These are phyloP conservation scores for Oreochromis aureus DNA, from an alignment of 2,113 vertebrate species.

Conservation along the genomic window DNA sequence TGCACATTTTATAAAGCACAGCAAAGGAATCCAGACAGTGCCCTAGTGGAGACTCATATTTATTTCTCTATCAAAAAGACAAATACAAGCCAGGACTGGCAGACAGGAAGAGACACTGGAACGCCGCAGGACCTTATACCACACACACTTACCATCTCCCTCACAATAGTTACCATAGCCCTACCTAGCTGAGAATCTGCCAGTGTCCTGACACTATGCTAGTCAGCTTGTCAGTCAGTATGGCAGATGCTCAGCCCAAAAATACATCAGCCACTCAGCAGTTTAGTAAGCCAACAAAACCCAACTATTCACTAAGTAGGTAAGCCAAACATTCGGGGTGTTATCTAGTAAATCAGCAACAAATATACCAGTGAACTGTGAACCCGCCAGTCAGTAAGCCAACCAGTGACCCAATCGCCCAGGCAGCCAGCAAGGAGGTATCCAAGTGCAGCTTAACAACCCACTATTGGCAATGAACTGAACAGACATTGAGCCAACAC, in stretches of 20 bases:
- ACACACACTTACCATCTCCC: not conserved
- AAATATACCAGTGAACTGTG: not conserved
- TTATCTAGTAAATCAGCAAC: not conserved
- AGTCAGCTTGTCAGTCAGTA: not conserved
- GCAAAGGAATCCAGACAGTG: not conserved
- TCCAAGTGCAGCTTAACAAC: conserved; percentile 23
- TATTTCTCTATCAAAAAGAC: not conserved
- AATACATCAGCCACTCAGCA: not conserved
- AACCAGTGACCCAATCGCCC: not conserved
- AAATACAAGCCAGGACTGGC: not conserved
- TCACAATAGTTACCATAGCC: not conserved
- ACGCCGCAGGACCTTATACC: not conserved
- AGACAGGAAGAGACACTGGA: not conserved
- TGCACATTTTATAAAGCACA: not conserved
- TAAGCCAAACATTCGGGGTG: not conserved
- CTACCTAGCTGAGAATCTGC: not conserved
- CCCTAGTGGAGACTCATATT: not conserved
- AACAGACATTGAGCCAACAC: not conserved
- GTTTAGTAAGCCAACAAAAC: not conserved
- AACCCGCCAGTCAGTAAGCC: not conserved
- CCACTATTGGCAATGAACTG: not conserved
- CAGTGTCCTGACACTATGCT: not conserved
- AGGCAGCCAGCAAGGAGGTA: not conserved
- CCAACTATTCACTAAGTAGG: not conserved
- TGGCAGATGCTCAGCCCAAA: not conserved